These are phyloP conservation scores for Pachyseris speciosa DNA, from an alignment of 64 coral and sea anemone genomes.

Conservation along the genomic window DNA sequence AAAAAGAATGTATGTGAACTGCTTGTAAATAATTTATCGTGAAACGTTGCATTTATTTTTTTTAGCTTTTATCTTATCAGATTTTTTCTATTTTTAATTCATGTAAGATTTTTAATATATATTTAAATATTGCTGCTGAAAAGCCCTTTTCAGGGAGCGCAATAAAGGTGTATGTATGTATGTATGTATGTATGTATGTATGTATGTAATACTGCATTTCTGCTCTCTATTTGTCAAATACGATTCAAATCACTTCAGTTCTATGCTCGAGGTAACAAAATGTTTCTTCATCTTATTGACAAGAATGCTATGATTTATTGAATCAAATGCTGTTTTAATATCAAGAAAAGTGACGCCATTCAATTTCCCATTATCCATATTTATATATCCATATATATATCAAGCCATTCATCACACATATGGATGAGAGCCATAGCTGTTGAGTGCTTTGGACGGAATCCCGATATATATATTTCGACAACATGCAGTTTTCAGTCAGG, in stretches of 20 bases:
- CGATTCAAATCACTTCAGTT: slow-evolving; percentile 24
- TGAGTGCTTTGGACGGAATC: background rate
- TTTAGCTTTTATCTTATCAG: too few species aligned
- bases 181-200: too few species aligned
- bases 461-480: background rate
- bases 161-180: too few species aligned
- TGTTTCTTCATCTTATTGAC: background rate
- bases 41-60: too few species aligned
- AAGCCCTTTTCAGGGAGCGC: too few species aligned
- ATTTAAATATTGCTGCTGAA: too few species aligned
- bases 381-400: too few species aligned
- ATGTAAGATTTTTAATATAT: too few species aligned
- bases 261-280: background rate
- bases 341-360: background rate
- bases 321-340: background rate
- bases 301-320: background rate
- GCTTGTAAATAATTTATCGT: too few species aligned
- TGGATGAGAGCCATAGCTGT: background rate
- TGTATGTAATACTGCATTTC: slow-evolving; percentile 17
- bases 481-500: background rate
- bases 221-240: slow-evolving; percentile 34
- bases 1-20: too few species aligned
- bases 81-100: too few species aligned
- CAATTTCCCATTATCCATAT: background rate
- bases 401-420: background rate